Percentiles rank a stretch among this genome's conserved stretches.
phyloP scores from a whole-genome alignment of 2,113 vertebrate genomes.

The Microcebus lehilahytsara region DNA sequence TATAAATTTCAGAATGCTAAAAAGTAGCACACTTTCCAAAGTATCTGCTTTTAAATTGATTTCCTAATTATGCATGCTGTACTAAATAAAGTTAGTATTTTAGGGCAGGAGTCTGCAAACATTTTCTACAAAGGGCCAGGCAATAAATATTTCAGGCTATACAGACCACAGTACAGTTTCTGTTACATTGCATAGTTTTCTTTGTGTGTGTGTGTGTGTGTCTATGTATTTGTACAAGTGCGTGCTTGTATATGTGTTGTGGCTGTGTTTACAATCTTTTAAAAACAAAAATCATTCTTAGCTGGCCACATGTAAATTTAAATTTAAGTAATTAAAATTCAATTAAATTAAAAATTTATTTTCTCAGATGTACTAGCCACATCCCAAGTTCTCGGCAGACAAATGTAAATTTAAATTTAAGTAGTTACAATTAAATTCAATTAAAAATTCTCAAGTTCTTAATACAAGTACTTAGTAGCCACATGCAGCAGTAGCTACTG shows the following conservation, averaged over 20 bases:
- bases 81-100: background rate
- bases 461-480: background rate
- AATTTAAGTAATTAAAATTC: too few species aligned
- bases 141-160: background rate
- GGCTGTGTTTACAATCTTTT: background rate
- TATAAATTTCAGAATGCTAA: background rate
- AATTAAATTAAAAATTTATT: too few species aligned
- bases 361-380: background rate
- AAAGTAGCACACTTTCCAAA: background rate
- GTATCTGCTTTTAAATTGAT: background rate
- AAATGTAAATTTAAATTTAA: background rate
- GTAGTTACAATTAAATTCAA: background rate
- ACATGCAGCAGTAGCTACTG: too few species aligned
- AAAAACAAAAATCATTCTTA: background rate
- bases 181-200: background rate
- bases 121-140: background rate
- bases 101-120: background rate
- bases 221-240: background rate
- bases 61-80: background rate
- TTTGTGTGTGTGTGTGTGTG: background rate
- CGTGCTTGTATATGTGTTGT: background rate
- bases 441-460: background rate
- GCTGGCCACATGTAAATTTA: background rate
- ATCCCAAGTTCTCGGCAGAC: background rate
- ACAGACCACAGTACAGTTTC: background rate